phyloP scores from a whole-genome alignment of 2,888 invertebrate species.

The Lamellibrachia satsuma region DNA sequence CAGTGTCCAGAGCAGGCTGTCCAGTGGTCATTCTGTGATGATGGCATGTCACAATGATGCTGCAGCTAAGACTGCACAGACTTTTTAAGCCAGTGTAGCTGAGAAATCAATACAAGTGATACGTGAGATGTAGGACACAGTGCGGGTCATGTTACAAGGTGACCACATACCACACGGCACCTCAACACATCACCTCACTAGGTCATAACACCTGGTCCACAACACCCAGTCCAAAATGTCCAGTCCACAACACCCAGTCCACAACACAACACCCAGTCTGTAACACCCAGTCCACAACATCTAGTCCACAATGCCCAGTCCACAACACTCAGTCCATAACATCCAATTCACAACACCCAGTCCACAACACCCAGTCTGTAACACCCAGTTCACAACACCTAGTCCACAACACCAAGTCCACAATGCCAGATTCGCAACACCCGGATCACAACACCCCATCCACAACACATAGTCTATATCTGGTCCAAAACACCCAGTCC shows the following conservation, averaged over 20 bases:
- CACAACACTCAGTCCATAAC: no score
- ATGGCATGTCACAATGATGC: background rate
- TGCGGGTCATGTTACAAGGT: background rate
- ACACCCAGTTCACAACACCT: no score
- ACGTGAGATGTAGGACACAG: background rate
- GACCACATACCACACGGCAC: background rate
- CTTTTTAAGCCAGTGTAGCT: background rate
- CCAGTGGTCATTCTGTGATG: background rate
- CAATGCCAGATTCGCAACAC: background rate
- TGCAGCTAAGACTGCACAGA: background rate
- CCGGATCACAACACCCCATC: no score
- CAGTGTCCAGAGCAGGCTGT: background rate
- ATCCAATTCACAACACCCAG: no score
- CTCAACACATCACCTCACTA: background rate
- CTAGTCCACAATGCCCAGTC: background rate
- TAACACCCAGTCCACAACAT: background rate
- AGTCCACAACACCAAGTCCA: no score
- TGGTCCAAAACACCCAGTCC: no score
- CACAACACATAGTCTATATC: no score
- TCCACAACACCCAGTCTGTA: no score
- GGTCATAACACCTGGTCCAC: no score
- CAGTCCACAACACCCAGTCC: no score
- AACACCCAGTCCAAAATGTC: no score
- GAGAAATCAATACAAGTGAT: background rate
- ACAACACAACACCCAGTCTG: no score